A percentile compares a stretch with the other conserved stretches of the same genome.
Evolutionary conservation across 1,140 invertebrate species (phyloP).

Genomic region (Ceratoteleas bidentatus): DNA sequence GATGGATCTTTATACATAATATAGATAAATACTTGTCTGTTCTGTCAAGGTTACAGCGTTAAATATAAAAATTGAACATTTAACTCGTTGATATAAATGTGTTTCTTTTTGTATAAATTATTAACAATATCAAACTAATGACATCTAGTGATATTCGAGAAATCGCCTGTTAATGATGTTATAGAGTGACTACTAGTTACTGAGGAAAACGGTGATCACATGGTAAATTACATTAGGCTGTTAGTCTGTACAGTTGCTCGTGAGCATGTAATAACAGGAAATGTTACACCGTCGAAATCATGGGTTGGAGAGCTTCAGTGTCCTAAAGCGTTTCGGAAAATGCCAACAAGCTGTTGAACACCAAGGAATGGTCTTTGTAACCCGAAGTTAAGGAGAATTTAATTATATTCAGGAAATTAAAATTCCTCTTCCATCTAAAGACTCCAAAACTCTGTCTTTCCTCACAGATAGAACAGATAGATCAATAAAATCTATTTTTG

Average conservation of each 20-base stretch:
- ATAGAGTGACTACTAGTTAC: slow-evolving; percentile 5
- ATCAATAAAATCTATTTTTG: too few relatives aligned
- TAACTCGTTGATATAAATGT: too few relatives aligned
- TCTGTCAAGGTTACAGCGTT: too few relatives aligned
- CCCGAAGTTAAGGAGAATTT: not conserved
- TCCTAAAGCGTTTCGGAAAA: slow-evolving; percentile 16
- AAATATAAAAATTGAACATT: too few relatives aligned
- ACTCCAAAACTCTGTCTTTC: too few relatives aligned
- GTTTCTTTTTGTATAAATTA: too few relatives aligned
- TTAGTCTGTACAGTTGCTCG: slow-evolving; percentile 10
- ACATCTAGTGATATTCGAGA: too few relatives aligned
- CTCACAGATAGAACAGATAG: too few relatives aligned
- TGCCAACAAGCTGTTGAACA: slow-evolving; percentile 9
- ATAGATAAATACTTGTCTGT: too few relatives aligned
- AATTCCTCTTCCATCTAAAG: not conserved
- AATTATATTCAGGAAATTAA: slow-evolving; percentile 10
- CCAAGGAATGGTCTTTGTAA: slow-evolving; percentile 1
- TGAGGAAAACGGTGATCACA: not conserved
- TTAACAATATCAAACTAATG: too few relatives aligned
- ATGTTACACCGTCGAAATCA: slow-evolving; percentile 5
- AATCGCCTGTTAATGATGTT: not conserved
- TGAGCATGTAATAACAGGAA: slow-evolving; percentile 5
- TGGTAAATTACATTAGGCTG: slow-evolving; percentile 9
- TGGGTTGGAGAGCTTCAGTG: not conserved
- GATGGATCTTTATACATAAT: too few relatives aligned